These are phyloP conservation scores for Neoniphon sammara DNA, from an alignment of 2,797 vertebrate genomes.

Conservation along the genomic window DNA sequence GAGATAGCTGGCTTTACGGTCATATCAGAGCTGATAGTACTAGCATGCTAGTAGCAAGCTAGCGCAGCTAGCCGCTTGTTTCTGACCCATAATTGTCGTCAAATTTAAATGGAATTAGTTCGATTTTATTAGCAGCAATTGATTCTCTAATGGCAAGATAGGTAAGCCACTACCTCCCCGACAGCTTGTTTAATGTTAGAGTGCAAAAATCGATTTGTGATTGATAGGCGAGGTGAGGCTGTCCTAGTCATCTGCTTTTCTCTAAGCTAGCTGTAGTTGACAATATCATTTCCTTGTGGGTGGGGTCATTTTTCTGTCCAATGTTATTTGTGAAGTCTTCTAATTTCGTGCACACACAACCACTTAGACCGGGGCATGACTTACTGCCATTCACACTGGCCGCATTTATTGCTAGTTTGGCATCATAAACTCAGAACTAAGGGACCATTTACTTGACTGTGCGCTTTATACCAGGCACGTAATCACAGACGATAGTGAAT, in stretches of 20 bases:
- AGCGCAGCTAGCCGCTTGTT: constrained; percentile 9
- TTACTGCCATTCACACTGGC: background rate
- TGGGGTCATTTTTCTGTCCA: constrained; percentile 21
- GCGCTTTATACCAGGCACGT: too few species aligned
- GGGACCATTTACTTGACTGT: background rate
- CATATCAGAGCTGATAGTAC: constrained; percentile 34
- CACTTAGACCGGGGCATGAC: too few species aligned
- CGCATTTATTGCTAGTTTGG: background rate
- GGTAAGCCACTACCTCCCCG: background rate
- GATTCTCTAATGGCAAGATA: background rate
- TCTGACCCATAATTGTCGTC: background rate
- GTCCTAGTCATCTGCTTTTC: background rate
- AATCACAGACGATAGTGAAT: too few species aligned
- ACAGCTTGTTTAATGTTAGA: background rate
- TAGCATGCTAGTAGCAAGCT: constrained; percentile 15
- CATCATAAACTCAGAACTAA: background rate
- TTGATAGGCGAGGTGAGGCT: background rate
- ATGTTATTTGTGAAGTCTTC: background rate
- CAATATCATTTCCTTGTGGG: constrained; percentile 17
- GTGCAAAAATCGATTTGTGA: background rate
- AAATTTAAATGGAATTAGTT: background rate
- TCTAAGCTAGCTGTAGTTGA: background rate
- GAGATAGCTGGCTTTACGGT: constrained; percentile 11
- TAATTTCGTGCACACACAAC: too few species aligned
- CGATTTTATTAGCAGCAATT: background rate